Evolutionary conservation across 2,888 invertebrate genomes (phyloP).

Genomic region (Luffia ferchaultella): DNA sequence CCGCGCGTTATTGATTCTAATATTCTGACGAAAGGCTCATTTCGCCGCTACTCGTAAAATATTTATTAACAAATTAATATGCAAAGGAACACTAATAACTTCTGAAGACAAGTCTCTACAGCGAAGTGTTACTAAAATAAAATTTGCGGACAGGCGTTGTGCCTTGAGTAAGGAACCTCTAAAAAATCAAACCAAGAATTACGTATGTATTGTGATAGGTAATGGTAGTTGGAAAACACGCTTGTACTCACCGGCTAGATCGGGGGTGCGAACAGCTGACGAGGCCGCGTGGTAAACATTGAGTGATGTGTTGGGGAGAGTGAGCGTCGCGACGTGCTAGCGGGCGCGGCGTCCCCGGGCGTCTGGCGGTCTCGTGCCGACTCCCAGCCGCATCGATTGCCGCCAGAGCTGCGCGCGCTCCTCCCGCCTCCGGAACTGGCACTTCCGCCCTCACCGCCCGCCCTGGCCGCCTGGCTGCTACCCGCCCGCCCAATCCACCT

Average conservation of each 20-base stretch:
- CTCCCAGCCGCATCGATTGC: conserved; percentile 63
- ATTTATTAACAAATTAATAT: not conserved
- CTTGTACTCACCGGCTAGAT: not conserved
- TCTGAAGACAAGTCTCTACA: no score
- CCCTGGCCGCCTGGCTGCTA: conserved; percentile 6
- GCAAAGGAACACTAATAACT: not conserved
- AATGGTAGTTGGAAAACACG: no score
- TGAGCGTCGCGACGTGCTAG: conserved; percentile 33
- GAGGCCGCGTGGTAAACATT: conserved; percentile 44
- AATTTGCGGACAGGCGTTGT: conserved; percentile 11
- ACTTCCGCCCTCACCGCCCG: conserved; percentile 1
- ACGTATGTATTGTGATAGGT: no score
- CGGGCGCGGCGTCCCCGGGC: conserved; percentile 60
- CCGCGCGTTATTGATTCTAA: conserved; percentile 37
- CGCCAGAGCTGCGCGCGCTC: conserved; percentile 47
- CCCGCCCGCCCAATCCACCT: conserved; percentile 16
- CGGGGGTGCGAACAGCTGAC: conserved; percentile 48
- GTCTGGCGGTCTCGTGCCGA: conserved; percentile 67
- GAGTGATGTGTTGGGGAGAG: conserved; percentile 41
- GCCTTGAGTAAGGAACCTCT: no score
- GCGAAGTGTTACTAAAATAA: conserved; percentile 11
- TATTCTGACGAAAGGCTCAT: conserved; percentile 31
- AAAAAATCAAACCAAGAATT: no score
- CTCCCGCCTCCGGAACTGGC: conserved; percentile 33
- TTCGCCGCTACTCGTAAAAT: not conserved